These are phyloP conservation scores for Rousettus leschenaultii DNA, from an alignment of 2,113 vertebrate species.

Conservation along the genomic window DNA sequence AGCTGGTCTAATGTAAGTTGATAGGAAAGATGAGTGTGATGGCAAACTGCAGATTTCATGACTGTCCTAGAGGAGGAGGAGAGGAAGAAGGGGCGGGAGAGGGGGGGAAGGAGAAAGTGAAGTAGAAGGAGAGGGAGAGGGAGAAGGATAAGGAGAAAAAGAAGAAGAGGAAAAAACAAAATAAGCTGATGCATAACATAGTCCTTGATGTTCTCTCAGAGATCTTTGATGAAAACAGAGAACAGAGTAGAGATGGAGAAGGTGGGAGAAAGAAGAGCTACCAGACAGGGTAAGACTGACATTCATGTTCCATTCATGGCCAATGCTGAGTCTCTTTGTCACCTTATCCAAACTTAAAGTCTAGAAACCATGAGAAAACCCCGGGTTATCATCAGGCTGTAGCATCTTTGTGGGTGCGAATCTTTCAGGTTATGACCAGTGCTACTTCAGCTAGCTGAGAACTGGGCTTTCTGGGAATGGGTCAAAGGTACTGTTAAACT, in stretches of 20 bases:
- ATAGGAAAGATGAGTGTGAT: fast-evolving
- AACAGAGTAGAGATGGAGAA: neutral
- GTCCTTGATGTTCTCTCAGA: neutral
- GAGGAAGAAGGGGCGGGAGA: too few relatives aligned
- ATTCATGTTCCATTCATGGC: neutral
- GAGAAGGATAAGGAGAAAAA: too few relatives aligned
- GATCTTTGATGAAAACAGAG: neutral
- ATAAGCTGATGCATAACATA: neutral
- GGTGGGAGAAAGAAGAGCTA: neutral
- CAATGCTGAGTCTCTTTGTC: neutral
- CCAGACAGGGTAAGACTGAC: too few relatives aligned
- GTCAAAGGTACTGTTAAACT: neutral
- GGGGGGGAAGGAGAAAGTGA: too few relatives aligned
- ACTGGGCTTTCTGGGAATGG: neutral
- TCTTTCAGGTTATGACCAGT: neutral
- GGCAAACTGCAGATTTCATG: neutral
- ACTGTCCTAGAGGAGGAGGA: neutral
- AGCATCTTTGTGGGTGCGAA: neutral
- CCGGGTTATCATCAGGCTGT: neutral
- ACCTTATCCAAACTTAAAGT: neutral
- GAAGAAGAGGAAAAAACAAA: neutral
- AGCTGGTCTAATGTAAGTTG: neutral
- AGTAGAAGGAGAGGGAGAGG: neutral
- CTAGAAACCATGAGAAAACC: neutral
- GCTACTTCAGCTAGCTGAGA: neutral